Evolutionary conservation across 1,140 invertebrate genomes (phyloP), one percentile per base, ranked within the genome.

Genomic region (Eubasilissa regina): DNA sequence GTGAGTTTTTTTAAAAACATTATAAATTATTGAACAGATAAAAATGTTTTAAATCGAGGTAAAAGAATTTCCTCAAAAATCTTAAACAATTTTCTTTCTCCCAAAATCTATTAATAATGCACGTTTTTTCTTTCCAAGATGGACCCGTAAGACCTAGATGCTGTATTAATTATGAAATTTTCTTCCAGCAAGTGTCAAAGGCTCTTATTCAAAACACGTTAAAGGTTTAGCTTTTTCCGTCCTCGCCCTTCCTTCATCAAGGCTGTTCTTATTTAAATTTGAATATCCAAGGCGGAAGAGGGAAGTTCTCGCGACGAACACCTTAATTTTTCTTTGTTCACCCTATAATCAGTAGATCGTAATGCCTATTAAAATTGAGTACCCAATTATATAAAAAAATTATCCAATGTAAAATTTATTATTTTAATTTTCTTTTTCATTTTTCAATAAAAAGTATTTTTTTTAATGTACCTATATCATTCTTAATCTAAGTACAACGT

Each of bases 191-290:
- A 21, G 21, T 25, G 58, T 35, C 58, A 62, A 62, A 62, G 25
- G 8, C 15, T n/a, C 15, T 15, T 62, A 62, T 62, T 62, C 21
- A 62, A 21, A 62, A 62, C 58, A 62, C 58, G 58, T 62, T 62
- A 62, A 62, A 21, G 25, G 58, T 10, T 62, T 62, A 35, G 12
- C 25, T 62, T 25, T 51, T 35, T 35, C 19, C 58, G 9, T 62
- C 58, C 19, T 35, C 58, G 12, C 58, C 19, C 25, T 62, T 9
- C 58, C 25, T 19, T 62, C 48, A 51, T 51, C 48, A 51, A 12
- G 48, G 48, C 19, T 62, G 58, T 62, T 35, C 8, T 62, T 12
- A 12, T 25, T 25, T 62, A 21, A 21, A 25, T 62, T 25, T 19
- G n/a, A 51, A 51, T 15, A 25, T 62, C 58, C 9, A 62, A 62